phyloP scores from a whole-genome alignment of 2,888 invertebrate species.

The Lepidochitona cinerea region DNA sequence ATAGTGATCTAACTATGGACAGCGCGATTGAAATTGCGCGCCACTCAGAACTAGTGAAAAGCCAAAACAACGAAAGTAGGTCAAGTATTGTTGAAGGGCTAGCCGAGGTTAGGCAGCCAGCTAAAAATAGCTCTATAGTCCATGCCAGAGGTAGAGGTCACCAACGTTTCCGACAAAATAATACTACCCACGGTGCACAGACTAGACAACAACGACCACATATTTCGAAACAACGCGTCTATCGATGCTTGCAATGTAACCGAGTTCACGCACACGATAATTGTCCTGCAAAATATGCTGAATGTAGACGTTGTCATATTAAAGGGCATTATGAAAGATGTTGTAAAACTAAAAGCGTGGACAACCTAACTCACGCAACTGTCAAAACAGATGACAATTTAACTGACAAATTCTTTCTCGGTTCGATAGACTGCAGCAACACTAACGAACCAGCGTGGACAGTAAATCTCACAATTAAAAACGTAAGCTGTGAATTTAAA shows the following conservation, averaged over 20 bases:
- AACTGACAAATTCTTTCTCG: conserved; percentile 3
- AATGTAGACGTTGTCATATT: background rate
- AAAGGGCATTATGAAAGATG: background rate
- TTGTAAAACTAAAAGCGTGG: background rate
- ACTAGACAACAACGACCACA: background rate
- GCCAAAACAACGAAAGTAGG: background rate
- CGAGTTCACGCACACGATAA: background rate
- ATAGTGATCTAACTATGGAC: background rate
- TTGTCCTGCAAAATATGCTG: conserved; percentile 7
- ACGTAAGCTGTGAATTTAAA: background rate
- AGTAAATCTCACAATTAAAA: conserved; percentile 1
- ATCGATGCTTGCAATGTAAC: background rate
- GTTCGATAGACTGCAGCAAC: conserved; percentile 11
- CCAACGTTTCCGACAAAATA: too few species aligned
- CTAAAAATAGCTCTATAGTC: too few species aligned
- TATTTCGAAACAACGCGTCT: background rate
- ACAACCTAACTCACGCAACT: background rate
- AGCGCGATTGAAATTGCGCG: background rate
- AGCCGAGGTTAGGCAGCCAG: too few species aligned
- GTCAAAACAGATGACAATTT: background rate
- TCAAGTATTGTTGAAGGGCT: too few species aligned
- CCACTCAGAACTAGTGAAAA: conserved; percentile 1
- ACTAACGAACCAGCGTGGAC: conserved; percentile 10
- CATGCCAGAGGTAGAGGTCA: background rate
- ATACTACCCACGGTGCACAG: background rate